These are phyloP conservation scores for Gallinago media DNA, from an alignment of 2,113 vertebrate genomes.

Conservation along the genomic window DNA sequence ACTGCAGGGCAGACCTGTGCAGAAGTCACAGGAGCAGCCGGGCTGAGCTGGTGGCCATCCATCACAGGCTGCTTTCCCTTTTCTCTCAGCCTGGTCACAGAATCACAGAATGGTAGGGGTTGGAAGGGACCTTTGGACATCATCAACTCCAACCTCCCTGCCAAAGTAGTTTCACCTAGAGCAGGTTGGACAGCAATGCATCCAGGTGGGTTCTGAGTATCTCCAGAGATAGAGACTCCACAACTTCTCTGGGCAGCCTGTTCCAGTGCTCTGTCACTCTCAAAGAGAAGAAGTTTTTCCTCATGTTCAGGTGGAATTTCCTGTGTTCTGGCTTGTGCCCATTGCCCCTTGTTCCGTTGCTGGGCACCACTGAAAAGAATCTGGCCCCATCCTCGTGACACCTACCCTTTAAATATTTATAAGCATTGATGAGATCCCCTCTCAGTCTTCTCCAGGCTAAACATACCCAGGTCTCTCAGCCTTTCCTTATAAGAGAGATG, in stretches of 20 bases:
- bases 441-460: neutral
- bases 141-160: neutral
- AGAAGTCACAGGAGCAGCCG: neutral
- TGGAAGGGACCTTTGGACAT: neutral
- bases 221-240: neutral
- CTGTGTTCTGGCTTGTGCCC: neutral
- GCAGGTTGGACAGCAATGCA: neutral
- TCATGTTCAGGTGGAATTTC: neutral
- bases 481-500: neutral
- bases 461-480: neutral
- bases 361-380: neutral
- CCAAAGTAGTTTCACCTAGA: neutral
- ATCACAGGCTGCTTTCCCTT: neutral
- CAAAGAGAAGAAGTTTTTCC: neutral
- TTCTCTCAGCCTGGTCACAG: neutral
- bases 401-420: neutral
- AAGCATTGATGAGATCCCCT: neutral
- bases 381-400: neutral
- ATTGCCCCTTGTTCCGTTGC: neutral
- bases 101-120: neutral
- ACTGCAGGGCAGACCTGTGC: accelerated
- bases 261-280: neutral
- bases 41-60: neutral
- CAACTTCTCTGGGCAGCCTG: neutral
- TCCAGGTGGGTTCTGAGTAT: neutral